Evolutionary conservation across 2,888 invertebrate species (phyloP), one percentile per base, ranked within the genome.

Genomic region (Gandaritis pyraliata): DNA sequence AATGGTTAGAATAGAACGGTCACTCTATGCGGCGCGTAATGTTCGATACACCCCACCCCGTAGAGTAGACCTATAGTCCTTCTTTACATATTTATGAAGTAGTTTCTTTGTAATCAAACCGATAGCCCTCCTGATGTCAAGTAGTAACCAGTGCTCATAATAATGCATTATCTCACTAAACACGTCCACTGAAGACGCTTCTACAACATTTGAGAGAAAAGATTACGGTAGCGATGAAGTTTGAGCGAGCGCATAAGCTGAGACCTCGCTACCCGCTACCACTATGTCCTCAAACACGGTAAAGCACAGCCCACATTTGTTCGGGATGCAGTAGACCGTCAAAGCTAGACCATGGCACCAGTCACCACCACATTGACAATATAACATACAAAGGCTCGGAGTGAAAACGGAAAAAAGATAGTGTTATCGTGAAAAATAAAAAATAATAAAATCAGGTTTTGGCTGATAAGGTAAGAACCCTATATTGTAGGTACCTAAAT

Each of bases 261-360:
- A 39, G 2, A 5, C 6, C 1, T 47, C 56, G 58, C 53, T 62
- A 18, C 30, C 50, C 41, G 30, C 49, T 63, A 30, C 16, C 4
- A 13, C 45, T 0, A 23, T 56, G 49, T 58, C 67, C 64, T 45
- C 30, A 18, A 13, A 39, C 12, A 51, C 64, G 60, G 66, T 61
- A 69, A 13, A 58, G 66, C 75, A 47, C 60, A 58, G 50, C 50
- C 53, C 39, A 60, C 64, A 30, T 15, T 59, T 47, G 41, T 39
- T 50, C 60, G 49, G 36, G 50, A 52, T 50, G 64, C 67, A 65
- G 67, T 61, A 56, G n/a, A 13, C 61, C 49, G 45, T 41, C 48
- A 46, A 15, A 38, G 30, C 45, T 29, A 45, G 45, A 43, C 56
- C 61, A 55, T 54, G 59, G 38, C 54, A 46, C 60, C 59, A 43